Percentiles rank a stretch among this genome's conserved stretches.
These are phyloP conservation scores for Drosophila teissieri DNA, from an alignment of 1,140 invertebrate genomes.

Conservation along the genomic window DNA sequence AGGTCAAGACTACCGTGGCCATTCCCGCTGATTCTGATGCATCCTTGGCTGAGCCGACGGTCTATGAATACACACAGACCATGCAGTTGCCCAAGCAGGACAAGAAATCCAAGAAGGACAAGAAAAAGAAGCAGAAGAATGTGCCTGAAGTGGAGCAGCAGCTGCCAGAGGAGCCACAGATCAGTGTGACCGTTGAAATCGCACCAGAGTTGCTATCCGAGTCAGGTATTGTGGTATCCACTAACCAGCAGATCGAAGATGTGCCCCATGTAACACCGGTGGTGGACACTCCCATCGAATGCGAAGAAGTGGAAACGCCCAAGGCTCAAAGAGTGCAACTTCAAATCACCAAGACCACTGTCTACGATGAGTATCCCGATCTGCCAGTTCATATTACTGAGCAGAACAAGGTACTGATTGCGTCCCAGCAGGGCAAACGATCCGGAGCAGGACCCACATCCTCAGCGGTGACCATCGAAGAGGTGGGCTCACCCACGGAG, in stretches of 20 bases:
- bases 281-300: slow-evolving; percentile 13
- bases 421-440: slow-evolving; percentile 56
- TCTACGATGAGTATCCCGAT: slow-evolving; percentile 75
- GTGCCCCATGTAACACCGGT: slow-evolving; percentile 47
- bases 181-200: slow-evolving; percentile 78
- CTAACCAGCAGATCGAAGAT: slow-evolving; percentile 65
- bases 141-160: slow-evolving; percentile 23
- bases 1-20: slow-evolving; percentile 87
- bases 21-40: slow-evolving; percentile 85
- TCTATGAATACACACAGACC: slow-evolving; percentile 78
- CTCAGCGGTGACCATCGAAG: slow-evolving; percentile 85
- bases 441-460: slow-evolving; percentile 61
- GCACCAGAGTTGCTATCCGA: slow-evolving; percentile 58
- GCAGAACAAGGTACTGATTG: slow-evolving; percentile 76
- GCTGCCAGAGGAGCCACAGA: slow-evolving; percentile 54
- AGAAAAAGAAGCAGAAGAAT: slow-evolving; percentile 25
- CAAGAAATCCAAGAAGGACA: slow-evolving; percentile 56
- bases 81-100: slow-evolving; percentile 73
- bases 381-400: slow-evolving; percentile 71
- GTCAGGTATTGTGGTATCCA: slow-evolving; percentile 64
- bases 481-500: slow-evolving; percentile 84
- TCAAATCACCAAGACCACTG: slow-evolving; percentile 79
- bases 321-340: slow-evolving; percentile 67
- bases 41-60: slow-evolving; percentile 63
- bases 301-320: slow-evolving; percentile 16